Base-by-base conservation (phyloP, 92 coral and sea anemone genomes). In the Chrysogorgia sp. region DNA sequence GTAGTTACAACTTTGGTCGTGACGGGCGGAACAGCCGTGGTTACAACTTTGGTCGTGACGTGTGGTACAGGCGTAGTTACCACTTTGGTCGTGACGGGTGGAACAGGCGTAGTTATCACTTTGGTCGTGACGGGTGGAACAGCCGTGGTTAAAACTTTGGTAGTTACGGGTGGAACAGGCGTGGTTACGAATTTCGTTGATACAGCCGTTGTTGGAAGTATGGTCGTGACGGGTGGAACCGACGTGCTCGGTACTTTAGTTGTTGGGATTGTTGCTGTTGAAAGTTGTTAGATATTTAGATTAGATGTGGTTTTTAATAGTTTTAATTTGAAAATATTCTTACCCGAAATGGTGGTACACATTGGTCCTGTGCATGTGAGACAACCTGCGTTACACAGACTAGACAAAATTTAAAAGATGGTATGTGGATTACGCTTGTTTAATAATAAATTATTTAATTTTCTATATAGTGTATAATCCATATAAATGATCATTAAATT, bases 361-460 rank as follows among this genome's bases (percentile, higher is more conserved):
- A 69, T 82, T 10, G 90, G 90, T 0, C 92, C 92, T 61, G 74
- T 79, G 63, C 92, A 89, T 17, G 64, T 40, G 10, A 86, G 84
- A 35, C 92, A 89, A 12, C 92, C 92, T 17, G 88, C 76, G 17
- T 83, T 62, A 41, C 92, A 89, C 19, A 60, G 34, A 41, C 92
- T 89, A 56, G 10, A n/a, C 2, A n/a, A 47, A 15, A 47, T 37
- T 5, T 4, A 37, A 37, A 5, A 37, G 12, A 37, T 37, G 6
- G 12, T 37, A 4, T 37, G 5, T 4, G 43, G 5, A 12, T 37
- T 37, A 12, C n/a, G n/a, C n/a, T n/a, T n/a, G n/a, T n/a, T n/a
- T n/a, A n/a, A n/a, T n/a, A n/a, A n/a, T n/a, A n/a, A n/a, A n/a
- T n/a, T n/a, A n/a, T n/a, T n/a, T n/a, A n/a, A n/a, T n/a, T n/a